These are phyloP conservation scores for Chymomyza amoena DNA, from an alignment of 2,888 invertebrate species.

Conservation along the genomic window DNA sequence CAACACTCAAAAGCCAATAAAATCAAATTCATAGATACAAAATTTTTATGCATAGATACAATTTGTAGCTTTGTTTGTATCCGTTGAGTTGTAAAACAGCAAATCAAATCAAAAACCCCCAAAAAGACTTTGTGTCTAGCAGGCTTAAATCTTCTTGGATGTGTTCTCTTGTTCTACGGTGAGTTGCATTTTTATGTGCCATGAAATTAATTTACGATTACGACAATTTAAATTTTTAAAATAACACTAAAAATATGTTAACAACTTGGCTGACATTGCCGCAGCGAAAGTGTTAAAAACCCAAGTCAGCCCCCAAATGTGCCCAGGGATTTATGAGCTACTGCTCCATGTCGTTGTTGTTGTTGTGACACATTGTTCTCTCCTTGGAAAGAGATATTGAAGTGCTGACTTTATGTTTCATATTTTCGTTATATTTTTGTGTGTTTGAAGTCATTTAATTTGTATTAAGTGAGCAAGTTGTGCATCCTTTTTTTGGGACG, in stretches of 20 bases:
- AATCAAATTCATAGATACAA: slow-evolving; percentile 9
- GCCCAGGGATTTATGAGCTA: slow-evolving; percentile 51
- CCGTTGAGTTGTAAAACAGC: slow-evolving; percentile 40
- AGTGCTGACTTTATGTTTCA: slow-evolving; percentile 58
- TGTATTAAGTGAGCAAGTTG: slow-evolving; percentile 42
- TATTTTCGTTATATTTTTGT: slow-evolving; percentile 2
- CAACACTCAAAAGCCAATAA: slow-evolving; percentile 34
- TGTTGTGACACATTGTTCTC: slow-evolving; percentile 45
- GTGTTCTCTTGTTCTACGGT: slow-evolving; percentile 6
- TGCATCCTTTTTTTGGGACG: slow-evolving; percentile 1
- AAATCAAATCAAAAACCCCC: slow-evolving; percentile 5
- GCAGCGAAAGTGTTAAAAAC: slow-evolving; percentile 67
- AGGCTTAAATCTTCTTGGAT: slow-evolving; percentile 9
- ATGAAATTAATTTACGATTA: slow-evolving; percentile 78
- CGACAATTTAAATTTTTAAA: slow-evolving; percentile 75
- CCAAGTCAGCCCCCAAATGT: slow-evolving; percentile 46
- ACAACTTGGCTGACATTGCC: slow-evolving; percentile 49
- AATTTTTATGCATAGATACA: neutral
- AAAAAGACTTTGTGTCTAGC: slow-evolving; percentile 8
- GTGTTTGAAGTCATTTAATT: slow-evolving; percentile 54
- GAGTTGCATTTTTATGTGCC: slow-evolving; percentile 71
- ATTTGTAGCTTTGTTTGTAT: slow-evolving; percentile 24
- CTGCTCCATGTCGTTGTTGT: neutral
- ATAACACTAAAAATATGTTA: slow-evolving; percentile 68
- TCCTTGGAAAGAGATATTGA: slow-evolving; percentile 41